Evolutionary conservation across 2,113 vertebrate genomes (phyloP).

Genomic region (Haemorhous mexicanus): DNA sequence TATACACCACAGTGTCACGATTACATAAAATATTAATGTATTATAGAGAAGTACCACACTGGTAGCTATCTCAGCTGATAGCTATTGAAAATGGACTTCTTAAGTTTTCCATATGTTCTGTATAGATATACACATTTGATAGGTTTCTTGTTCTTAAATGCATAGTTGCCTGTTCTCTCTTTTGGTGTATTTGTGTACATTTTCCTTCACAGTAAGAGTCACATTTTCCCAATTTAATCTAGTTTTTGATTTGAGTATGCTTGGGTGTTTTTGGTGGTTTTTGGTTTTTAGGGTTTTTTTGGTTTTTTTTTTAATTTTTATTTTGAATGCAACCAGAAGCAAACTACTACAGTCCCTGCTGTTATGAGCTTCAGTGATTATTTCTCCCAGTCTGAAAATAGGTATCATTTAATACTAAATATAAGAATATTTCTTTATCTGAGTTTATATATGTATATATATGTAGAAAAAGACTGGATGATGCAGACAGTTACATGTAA

Average conservation of each 20-base stretch:
- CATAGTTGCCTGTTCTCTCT: neutral
- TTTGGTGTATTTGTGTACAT: neutral
- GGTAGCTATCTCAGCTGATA: neutral
- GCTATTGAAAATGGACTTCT: constrained; percentile 30
- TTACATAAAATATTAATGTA: constrained; percentile 59
- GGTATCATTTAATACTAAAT: neutral
- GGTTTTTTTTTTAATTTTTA: neutral
- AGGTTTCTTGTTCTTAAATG: neutral
- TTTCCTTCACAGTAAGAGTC: neutral
- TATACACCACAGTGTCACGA: constrained; percentile 33
- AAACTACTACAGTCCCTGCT: neutral
- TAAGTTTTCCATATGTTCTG: neutral
- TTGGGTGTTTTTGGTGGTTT: neutral
- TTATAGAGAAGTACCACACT: neutral
- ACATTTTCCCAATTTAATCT: neutral
- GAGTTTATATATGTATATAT: neutral
- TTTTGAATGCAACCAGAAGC: neutral
- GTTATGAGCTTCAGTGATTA: neutral
- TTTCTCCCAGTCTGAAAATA: neutral
- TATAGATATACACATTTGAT: neutral
- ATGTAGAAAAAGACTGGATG: neutral
- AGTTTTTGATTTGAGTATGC: neutral
- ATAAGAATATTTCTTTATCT: neutral
- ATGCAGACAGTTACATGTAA: neutral
- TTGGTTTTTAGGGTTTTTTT: neutral